phyloP scores from a whole-genome alignment of 1,140 invertebrate species.

The Lordiphosa stackelbergi region DNA sequence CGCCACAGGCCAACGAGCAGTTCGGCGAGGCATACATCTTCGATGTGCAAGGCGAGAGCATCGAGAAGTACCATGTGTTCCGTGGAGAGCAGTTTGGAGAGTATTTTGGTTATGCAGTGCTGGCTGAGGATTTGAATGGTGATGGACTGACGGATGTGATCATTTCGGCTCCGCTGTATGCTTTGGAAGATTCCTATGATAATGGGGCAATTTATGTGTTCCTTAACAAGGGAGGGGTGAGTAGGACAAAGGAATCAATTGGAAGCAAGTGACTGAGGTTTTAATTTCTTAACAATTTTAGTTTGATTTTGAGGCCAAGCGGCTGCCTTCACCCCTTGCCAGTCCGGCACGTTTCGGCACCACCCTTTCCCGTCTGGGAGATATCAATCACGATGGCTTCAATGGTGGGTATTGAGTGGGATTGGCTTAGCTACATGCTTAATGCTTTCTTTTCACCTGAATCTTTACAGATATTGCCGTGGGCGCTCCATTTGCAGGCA shows the following conservation, averaged over 20 bases:
- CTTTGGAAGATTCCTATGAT: conserved; percentile 78
- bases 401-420: conserved; percentile 77
- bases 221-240: conserved; percentile 78
- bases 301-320: conserved; percentile 66
- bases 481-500: no score
- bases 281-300: conserved; percentile 24
- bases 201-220: conserved; percentile 82
- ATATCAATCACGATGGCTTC: conserved; percentile 83
- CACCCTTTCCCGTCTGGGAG: conserved; percentile 80
- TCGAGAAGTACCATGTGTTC: no score
- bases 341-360: conserved; percentile 80
- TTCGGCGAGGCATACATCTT: conserved; percentile 74
- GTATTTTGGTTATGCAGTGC: conserved; percentile 86
- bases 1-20: conserved; percentile 70
- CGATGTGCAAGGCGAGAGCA: no score
- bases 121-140: conserved; percentile 84
- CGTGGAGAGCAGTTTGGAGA: conserved; percentile 83
- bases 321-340: conserved; percentile 45
- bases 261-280: conserved; percentile 46
- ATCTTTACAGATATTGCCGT: no score
- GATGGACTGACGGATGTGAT: conserved; percentile 86
- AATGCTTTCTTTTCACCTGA: not conserved
- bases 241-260: conserved; percentile 30
- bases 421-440: not conserved
- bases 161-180: conserved; percentile 87